phyloP scores from a whole-genome alignment of 2,113 vertebrate genomes.

The Globicephala melas region DNA sequence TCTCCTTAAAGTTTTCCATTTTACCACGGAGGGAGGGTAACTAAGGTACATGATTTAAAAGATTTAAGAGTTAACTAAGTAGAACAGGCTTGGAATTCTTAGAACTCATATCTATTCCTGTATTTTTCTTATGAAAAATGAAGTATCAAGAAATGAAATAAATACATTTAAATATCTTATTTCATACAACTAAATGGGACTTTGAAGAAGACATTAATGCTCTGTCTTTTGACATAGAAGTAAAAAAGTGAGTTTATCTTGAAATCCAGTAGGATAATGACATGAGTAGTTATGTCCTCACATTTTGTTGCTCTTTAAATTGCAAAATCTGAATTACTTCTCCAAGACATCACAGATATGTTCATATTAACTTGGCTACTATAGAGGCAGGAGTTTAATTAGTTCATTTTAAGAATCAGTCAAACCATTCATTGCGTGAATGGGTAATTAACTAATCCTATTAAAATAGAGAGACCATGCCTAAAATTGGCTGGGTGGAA shows the following conservation, averaged over 20 bases:
- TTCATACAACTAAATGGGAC: not conserved
- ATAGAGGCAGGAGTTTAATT: not conserved
- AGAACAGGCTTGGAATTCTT: not conserved
- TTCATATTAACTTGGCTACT: not conserved
- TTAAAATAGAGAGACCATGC: not conserved
- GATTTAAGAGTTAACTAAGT: not conserved
- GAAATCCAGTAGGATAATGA: not conserved
- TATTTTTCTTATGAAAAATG: not conserved
- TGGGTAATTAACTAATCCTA: not conserved
- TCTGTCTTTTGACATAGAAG: not conserved
- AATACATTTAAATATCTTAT: not conserved
- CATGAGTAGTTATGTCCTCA: not conserved
- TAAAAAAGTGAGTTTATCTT: not conserved
- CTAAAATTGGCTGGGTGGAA: slow-evolving; percentile 20
- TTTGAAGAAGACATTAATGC: not conserved
- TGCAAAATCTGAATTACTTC: not conserved
- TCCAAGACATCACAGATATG: not conserved
- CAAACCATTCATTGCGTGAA: not conserved
- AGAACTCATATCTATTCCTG: not conserved
- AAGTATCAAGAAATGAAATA: not conserved
- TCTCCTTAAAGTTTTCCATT: not conserved
- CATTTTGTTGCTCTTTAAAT: not conserved
- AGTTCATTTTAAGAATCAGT: not conserved
- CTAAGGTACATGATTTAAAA: not conserved
- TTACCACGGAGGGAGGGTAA: not conserved